phyloP scores from a whole-genome alignment of 2,113 vertebrate genomes.

The Sylvicapra grimmia region DNA sequence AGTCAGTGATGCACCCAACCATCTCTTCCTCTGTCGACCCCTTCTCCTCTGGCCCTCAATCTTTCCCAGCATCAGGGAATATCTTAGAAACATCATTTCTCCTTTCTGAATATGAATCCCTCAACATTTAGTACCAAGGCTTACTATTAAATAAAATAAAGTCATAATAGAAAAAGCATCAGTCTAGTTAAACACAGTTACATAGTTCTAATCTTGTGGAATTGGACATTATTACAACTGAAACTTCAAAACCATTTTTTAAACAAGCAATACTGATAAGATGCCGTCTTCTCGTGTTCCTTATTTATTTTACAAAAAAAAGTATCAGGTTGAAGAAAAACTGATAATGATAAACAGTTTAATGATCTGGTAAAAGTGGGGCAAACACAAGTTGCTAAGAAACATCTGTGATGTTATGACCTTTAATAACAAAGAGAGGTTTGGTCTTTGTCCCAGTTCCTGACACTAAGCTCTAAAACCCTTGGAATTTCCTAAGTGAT shows the following conservation, averaged over 20 bases:
- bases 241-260: background rate
- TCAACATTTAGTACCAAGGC: background rate
- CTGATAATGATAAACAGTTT: constrained; percentile 8
- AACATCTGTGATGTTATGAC: background rate
- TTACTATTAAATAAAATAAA: background rate
- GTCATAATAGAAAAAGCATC: background rate
- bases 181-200: background rate
- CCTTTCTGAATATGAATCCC: background rate
- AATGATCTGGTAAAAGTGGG: constrained; percentile 16
- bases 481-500: background rate
- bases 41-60: background rate
- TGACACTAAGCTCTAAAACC: background rate
- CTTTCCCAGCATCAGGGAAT: background rate
- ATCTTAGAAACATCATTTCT: background rate
- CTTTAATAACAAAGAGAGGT: background rate
- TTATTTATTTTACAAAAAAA: background rate
- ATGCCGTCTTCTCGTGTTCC: background rate
- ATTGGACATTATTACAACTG: background rate
- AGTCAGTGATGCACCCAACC: background rate
- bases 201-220: background rate
- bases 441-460: background rate
- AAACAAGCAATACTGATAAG: background rate
- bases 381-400: background rate
- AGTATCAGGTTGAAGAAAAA: background rate
- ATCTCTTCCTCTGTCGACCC: background rate